These are phyloP conservation scores for Ivindomyrus marchei DNA, from an alignment of 2,113 vertebrate genomes.

Conservation along the genomic window DNA sequence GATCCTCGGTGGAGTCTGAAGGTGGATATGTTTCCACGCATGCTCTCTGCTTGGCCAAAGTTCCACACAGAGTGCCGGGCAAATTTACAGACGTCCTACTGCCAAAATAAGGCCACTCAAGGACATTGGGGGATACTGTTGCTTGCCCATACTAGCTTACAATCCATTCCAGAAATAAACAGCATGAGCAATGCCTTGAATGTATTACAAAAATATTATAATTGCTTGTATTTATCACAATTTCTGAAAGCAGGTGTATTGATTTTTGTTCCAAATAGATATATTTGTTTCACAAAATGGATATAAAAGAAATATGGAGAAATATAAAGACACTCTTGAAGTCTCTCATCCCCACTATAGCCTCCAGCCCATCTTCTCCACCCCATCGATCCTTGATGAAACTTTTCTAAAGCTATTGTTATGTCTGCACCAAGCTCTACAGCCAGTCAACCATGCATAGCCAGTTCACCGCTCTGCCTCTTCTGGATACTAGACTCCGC, in stretches of 20 bases:
- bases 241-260: not conserved
- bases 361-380: not conserved
- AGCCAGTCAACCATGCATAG: not conserved
- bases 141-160: not conserved
- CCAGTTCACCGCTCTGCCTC: not conserved
- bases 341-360: not conserved
- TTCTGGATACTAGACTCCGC: not conserved
- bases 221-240: not conserved
- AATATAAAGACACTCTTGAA: not conserved
- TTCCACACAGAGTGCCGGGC: not conserved
- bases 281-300: not conserved
- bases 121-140: conserved; percentile 16
- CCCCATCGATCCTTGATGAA: not conserved
- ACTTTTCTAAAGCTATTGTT: not conserved
- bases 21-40: not conserved
- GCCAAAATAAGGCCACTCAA: not conserved
- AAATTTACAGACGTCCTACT: not conserved
- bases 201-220: not conserved
- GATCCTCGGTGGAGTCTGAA: not conserved
- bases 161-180: not conserved
- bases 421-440: not conserved
- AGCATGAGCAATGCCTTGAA: not conserved
- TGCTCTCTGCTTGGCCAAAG: not conserved
- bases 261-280: not conserved
- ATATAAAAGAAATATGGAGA: not conserved